Evolutionary conservation across 2,797 vertebrate genomes (phyloP).

Genomic region (Poeciliopsis presidionis): DNA sequence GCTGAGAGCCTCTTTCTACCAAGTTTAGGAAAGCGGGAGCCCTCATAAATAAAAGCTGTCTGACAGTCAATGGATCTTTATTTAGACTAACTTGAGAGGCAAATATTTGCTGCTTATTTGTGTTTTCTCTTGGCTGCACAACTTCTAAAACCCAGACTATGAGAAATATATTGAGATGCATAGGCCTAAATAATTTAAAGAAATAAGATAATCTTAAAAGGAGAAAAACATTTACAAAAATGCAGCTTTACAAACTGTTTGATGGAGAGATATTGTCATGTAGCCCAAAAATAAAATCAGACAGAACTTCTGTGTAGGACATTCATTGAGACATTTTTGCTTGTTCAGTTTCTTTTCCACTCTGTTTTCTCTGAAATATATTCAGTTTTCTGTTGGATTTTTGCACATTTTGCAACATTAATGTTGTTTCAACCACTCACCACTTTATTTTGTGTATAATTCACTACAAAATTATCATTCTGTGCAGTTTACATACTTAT

Average conservation of each 20-base stretch:
- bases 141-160: conserved; percentile 6
- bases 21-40: conserved; percentile 32
- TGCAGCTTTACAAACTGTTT: conserved; percentile 24
- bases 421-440: not conserved
- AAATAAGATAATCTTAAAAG: conserved; percentile 56
- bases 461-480: not conserved
- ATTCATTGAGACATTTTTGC: not conserved
- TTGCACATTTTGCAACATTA: no score
- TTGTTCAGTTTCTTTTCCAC: not conserved
- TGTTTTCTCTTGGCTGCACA: conserved; percentile 26
- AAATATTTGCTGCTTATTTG: conserved; percentile 18
- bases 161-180: conserved; percentile 29
- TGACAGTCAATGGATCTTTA: conserved; percentile 41
- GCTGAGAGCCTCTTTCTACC: conserved; percentile 36
- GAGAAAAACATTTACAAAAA: conserved; percentile 30
- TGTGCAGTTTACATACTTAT: not conserved
- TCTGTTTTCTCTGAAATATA: not conserved
- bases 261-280: conserved; percentile 10
- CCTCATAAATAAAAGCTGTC: conserved; percentile 58
- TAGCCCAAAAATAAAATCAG: conserved; percentile 26
- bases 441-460: not conserved
- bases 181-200: conserved; percentile 22
- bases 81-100: conserved; percentile 30
- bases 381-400: no score
- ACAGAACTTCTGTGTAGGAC: conserved; percentile 4